Evolutionary conservation across 30 jellyfish, hydroid and myxozoan species (phyloP).

Genomic region (Hydractinia symbiolongicarpus): DNA sequence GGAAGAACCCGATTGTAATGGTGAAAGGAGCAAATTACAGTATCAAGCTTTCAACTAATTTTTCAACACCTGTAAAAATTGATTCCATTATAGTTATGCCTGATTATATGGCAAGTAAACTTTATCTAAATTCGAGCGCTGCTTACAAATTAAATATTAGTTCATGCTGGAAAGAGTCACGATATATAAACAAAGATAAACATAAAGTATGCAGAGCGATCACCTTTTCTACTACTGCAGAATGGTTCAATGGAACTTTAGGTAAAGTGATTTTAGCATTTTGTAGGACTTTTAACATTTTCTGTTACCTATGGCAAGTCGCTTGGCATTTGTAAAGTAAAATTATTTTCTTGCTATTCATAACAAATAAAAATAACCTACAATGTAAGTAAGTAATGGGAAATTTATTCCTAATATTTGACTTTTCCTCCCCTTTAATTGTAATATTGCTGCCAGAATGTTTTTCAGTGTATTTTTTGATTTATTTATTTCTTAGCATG

Average conservation of each 20-base stretch:
- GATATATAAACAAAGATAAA: not conserved
- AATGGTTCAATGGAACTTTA: constrained; percentile 60
- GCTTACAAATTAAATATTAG: constrained; percentile 31
- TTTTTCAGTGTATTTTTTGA: not conserved
- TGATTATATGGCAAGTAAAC: constrained; percentile 21
- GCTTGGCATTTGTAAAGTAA: too few species aligned
- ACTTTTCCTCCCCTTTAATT: too few species aligned
- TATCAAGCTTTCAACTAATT: constrained; percentile 21
- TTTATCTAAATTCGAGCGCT: constrained; percentile 27
- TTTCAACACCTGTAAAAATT: constrained; percentile 26
- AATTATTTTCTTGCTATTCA: too few species aligned
- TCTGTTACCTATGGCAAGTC: too few species aligned
- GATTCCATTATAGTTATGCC: constrained; percentile 53
- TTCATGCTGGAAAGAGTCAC: constrained; percentile 49
- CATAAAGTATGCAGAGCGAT: constrained; percentile 32
- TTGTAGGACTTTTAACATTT: not conserved
- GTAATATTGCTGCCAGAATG: not conserved
- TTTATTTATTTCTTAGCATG: constrained; percentile 47
- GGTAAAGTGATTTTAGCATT: constrained; percentile 26
- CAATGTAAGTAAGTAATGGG: too few species aligned
- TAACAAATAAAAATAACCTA: too few species aligned
- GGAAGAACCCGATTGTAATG: not conserved
- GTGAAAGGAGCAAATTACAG: constrained; percentile 34
- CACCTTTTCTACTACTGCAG: constrained; percentile 48
- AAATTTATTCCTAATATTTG: too few species aligned